Conservation (phyloP, 35 echinoderm and acorn worm species). For the Anneissia japonica region DNA sequence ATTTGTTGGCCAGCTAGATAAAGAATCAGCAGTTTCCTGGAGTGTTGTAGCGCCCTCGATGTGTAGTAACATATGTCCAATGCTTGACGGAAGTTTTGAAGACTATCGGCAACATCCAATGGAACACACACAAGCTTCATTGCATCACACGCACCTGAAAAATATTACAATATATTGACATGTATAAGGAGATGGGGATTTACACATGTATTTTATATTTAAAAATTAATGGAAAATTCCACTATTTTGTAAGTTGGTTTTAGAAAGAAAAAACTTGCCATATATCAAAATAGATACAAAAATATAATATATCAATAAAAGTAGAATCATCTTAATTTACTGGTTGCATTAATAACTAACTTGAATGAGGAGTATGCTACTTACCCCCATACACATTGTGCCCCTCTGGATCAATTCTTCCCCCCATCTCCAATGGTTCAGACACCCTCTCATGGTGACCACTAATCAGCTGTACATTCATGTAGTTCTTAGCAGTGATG, state of each 20-base stretch:
- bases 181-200: neutral
- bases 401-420: conserved; percentile 94
- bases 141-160: conserved; percentile 67
- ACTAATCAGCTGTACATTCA: conserved; percentile 56
- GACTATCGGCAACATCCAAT: conserved; percentile 62
- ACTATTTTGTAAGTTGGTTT: too few relatives aligned
- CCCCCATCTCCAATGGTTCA: conserved; percentile 78
- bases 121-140: conserved; percentile 76
- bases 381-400: conserved; percentile 93
- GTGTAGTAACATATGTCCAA: conserved; percentile 77
- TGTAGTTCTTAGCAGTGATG: conserved; percentile 86
- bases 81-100: conserved; percentile 60
- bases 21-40: conserved; percentile 67
- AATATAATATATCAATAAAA: too few relatives aligned
- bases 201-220: too few relatives aligned
- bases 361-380: too few relatives aligned
- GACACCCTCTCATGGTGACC: conserved; percentile 27
- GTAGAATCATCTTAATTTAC: too few relatives aligned
- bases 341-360: neutral
- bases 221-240: too few relatives aligned
- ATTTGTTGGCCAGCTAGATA: conserved; percentile 89
- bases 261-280: too few relatives aligned
- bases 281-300: too few relatives aligned
- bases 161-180: neutral
- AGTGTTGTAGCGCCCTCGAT: conserved; percentile 91